Percentiles rank a stretch among this genome's conserved stretches.
Evolutionary conservation across 2,888 invertebrate species (phyloP).

Genomic region (Megalurothrips usitatus): DNA sequence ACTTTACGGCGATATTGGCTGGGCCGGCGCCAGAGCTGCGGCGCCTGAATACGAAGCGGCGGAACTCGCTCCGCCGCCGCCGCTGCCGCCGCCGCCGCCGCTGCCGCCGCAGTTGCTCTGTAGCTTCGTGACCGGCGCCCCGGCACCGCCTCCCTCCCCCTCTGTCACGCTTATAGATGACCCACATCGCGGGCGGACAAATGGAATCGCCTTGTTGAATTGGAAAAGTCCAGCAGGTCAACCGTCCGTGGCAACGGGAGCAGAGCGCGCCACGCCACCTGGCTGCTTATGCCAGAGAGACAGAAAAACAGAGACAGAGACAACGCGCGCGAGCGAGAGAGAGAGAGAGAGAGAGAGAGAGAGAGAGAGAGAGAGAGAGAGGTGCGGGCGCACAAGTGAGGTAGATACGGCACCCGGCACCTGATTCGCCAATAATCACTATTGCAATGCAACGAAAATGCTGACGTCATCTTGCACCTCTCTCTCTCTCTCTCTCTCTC

Average conservation of each 20-base stretch:
- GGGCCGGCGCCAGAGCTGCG: not conserved
- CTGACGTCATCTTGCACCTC: too few species aligned
- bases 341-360: too few species aligned
- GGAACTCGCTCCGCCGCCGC: not conserved
- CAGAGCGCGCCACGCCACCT: not conserved
- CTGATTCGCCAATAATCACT: too few species aligned
- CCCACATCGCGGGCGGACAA: constrained; percentile 12
- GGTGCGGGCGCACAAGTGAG: too few species aligned
- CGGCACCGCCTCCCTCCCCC: not conserved
- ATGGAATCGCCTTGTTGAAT: constrained; percentile 20
- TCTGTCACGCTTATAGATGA: constrained; percentile 17
- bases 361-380: not conserved
- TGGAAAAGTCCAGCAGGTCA: constrained; percentile 4
- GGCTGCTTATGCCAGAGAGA: not conserved
- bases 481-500: too few species aligned
- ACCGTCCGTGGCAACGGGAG: not conserved
- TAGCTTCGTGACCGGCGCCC: not conserved
- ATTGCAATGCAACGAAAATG: too few species aligned
- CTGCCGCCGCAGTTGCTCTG: not conserved
- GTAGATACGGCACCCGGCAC: too few species aligned
- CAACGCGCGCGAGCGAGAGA: not conserved
- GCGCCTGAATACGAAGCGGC: not conserved
- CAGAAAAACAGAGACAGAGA: not conserved
- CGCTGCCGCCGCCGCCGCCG: not conserved
- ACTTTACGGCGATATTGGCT: not conserved